A percentile compares a stretch with the other conserved stretches of the same genome.
These are phyloP conservation scores for Bambusicola thoracicus DNA, from an alignment of 2,113 vertebrate genomes.

Conservation along the genomic window DNA sequence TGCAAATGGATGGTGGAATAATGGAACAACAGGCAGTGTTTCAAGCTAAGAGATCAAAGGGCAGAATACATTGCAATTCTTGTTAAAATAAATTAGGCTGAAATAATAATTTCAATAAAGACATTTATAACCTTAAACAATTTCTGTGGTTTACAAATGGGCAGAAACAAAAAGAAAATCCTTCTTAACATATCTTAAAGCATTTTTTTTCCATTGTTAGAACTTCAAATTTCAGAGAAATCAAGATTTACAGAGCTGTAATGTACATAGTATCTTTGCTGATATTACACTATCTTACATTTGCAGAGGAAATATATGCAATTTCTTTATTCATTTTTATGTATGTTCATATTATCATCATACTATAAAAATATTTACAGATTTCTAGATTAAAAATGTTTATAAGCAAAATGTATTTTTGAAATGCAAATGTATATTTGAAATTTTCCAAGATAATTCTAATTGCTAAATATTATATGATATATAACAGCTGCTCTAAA, in stretches of 20 bases:
- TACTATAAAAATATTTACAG: neutral
- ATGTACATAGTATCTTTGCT: neutral
- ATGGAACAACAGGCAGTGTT: slow-evolving; percentile 84
- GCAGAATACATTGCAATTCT: slow-evolving; percentile 81
- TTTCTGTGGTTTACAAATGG: slow-evolving; percentile 51
- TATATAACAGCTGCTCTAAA: neutral
- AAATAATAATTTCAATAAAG: slow-evolving; percentile 79
- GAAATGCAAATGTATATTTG: neutral
- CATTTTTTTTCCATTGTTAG: slow-evolving; percentile 16
- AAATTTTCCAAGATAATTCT: neutral
- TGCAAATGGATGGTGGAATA: slow-evolving; percentile 84
- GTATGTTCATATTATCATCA: neutral
- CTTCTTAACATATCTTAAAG: slow-evolving; percentile 20
- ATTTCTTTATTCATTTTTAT: neutral
- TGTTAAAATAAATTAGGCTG: slow-evolving; percentile 83
- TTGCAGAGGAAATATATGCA: slow-evolving; percentile 12
- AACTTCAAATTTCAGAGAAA: slow-evolving; percentile 37
- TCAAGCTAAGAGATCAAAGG: slow-evolving; percentile 82
- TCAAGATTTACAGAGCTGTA: neutral
- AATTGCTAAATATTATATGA: neutral
- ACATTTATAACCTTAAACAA: slow-evolving; percentile 72
- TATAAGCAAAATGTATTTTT: neutral
- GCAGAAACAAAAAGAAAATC: slow-evolving; percentile 52
- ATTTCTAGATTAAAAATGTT: neutral
- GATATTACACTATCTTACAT: neutral